Conservation (phyloP, 1,140 invertebrate species). For the Drosophila sp. region DNA sequence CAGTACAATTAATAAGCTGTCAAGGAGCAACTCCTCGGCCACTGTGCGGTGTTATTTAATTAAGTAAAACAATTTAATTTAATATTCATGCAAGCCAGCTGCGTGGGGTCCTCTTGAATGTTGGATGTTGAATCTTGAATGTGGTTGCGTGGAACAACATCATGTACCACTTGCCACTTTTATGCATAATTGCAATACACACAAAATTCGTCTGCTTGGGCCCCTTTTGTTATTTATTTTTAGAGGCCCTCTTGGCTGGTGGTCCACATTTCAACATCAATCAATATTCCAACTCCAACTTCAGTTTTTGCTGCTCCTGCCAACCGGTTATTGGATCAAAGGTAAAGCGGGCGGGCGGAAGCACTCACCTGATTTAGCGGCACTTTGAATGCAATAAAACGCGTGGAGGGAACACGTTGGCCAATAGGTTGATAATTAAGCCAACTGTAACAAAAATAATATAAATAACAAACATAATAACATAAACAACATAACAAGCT, state of each 20-base stretch:
- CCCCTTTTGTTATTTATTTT: slow-evolving; percentile 74
- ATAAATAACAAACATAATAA: not conserved
- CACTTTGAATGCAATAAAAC: slow-evolving; percentile 91
- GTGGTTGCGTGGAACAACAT: slow-evolving; percentile 52
- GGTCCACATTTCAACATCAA: slow-evolving; percentile 70
- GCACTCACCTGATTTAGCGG: slow-evolving; percentile 89
- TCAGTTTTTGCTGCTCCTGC: slow-evolving; percentile 26
- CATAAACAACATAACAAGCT: slow-evolving; percentile 21
- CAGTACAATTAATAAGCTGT: slow-evolving; percentile 69
- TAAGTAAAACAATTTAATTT: slow-evolving; percentile 84
- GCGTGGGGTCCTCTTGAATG: slow-evolving; percentile 56
- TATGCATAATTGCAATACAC: slow-evolving; percentile 76
- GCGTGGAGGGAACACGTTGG: slow-evolving; percentile 87
- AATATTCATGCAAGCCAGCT: slow-evolving; percentile 65
- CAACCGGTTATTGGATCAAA: slow-evolving; percentile 57
- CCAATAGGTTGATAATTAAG: slow-evolving; percentile 88
- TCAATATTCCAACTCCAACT: slow-evolving; percentile 43
- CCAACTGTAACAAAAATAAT: slow-evolving; percentile 87
- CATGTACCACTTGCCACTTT: slow-evolving; percentile 78
- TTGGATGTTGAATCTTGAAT: not conserved
- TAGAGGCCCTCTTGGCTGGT: slow-evolving; percentile 59
- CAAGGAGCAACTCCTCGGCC: slow-evolving; percentile 34
- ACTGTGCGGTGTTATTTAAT: slow-evolving; percentile 78
- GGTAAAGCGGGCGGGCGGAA: slow-evolving; percentile 24
- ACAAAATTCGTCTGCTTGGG: slow-evolving; percentile 35